phyloP scores from a whole-genome alignment of 2,113 vertebrate genomes.

The Nasalis larvatus region DNA sequence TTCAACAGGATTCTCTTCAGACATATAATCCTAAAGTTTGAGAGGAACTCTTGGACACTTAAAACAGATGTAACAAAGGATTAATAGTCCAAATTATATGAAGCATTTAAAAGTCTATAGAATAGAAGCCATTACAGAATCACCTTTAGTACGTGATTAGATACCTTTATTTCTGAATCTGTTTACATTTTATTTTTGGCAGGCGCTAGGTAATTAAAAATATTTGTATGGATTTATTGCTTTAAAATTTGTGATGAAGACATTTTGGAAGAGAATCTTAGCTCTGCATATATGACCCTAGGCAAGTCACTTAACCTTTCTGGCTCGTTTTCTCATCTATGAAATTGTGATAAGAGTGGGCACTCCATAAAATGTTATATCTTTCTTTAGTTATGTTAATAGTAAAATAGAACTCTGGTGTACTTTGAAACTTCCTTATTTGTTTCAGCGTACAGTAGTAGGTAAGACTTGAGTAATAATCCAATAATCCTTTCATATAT shows the following conservation, averaged over 20 bases:
- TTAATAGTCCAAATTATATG: not conserved
- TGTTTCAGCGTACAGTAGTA: not conserved
- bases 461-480: not conserved
- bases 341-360: not conserved
- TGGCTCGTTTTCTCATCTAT: not conserved
- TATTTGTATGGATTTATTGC: not conserved
- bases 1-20: not conserved
- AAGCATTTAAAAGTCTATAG: not conserved
- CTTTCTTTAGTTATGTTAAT: not conserved
- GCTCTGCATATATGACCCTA: not conserved
- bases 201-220: not conserved
- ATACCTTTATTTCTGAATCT: not conserved
- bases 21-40: not conserved
- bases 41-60: not conserved
- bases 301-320: not conserved
- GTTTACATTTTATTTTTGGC: not conserved
- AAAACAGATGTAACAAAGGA: not conserved
- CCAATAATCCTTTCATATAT: not conserved
- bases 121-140: not conserved
- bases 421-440: not conserved
- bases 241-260: not conserved
- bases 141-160: not conserved
- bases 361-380: not conserved
- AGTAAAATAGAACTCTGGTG: not conserved
- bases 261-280: not conserved